These are phyloP conservation scores for Dinocampus coccinellae DNA, from an alignment of 2,888 invertebrate species.

Conservation along the genomic window DNA sequence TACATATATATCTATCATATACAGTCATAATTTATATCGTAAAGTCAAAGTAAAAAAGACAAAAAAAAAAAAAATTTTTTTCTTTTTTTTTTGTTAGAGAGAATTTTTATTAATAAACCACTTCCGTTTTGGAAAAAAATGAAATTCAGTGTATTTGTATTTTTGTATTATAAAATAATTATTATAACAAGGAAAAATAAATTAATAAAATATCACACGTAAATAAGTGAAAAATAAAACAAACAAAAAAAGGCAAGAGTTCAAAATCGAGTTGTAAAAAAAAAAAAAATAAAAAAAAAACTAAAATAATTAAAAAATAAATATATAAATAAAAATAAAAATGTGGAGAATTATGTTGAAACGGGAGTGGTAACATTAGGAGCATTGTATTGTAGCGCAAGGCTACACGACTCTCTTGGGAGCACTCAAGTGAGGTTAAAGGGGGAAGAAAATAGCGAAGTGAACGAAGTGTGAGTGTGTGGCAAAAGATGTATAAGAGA, in stretches of 20 bases:
- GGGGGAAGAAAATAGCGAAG: conserved; percentile 24
- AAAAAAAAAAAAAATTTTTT: neutral
- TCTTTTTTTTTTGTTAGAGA: neutral
- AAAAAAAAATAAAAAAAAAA: neutral
- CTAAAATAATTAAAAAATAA: conserved; percentile 41
- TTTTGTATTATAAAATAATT: neutral
- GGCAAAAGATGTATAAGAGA: too few species aligned
- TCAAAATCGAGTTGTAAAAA: too few species aligned
- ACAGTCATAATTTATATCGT: conserved; percentile 62
- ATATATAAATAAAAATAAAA: conserved; percentile 21
- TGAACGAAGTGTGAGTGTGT: too few species aligned
- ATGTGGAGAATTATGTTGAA: conserved; percentile 67
- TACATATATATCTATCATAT: conserved; percentile 31
- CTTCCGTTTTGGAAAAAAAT: neutral
- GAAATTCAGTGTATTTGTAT: neutral
- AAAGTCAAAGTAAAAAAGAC: neutral
- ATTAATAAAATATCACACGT: too few species aligned
- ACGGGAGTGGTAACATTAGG: conserved; percentile 69
- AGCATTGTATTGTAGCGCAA: conserved; percentile 67
- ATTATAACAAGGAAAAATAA: too few species aligned
- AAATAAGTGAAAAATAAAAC: too few species aligned
- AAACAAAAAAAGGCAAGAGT: too few species aligned
- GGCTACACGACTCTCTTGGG: conserved; percentile 63
- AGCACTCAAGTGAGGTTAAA: conserved; percentile 38
- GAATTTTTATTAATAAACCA: too few species aligned